Evolutionary conservation across 1,140 invertebrate species (phyloP).

Genomic region (Panonychus citri): DNA sequence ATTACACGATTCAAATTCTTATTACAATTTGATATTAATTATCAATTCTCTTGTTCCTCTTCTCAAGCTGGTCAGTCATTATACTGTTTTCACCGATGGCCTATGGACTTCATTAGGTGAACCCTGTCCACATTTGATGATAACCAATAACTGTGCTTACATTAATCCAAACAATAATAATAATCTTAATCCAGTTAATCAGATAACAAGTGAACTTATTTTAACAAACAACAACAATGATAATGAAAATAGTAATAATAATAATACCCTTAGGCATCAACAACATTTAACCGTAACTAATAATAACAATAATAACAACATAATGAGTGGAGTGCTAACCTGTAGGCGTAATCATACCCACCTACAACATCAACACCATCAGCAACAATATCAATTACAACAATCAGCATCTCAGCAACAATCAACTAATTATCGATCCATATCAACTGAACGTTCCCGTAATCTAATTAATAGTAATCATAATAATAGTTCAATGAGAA

Average conservation of each 20-base stretch:
- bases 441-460: not conserved
- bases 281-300: not conserved
- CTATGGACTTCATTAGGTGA: slow-evolving; percentile 18
- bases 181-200: not conserved
- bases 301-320: not conserved
- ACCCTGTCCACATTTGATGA: slow-evolving; percentile 13
- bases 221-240: not conserved
- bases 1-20: too few species aligned
- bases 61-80: slow-evolving; percentile 17
- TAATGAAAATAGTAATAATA: too few species aligned
- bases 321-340: not conserved
- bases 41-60: too few species aligned
- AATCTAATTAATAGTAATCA: slow-evolving; percentile 1
- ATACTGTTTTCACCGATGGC: slow-evolving; percentile 17
- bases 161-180: too few species aligned
- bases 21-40: too few species aligned
- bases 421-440: not conserved
- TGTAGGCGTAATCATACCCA: too few species aligned
- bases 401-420: not conserved
- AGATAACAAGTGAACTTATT: not conserved
- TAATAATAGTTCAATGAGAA: too few species aligned
- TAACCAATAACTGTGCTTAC: too few species aligned
- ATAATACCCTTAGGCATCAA: too few species aligned
- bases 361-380: not conserved
- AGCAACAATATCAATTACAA: not conserved